Base-by-base conservation (phyloP, 2,797 vertebrate genomes). In the Pseudochromis fuscus region DNA sequence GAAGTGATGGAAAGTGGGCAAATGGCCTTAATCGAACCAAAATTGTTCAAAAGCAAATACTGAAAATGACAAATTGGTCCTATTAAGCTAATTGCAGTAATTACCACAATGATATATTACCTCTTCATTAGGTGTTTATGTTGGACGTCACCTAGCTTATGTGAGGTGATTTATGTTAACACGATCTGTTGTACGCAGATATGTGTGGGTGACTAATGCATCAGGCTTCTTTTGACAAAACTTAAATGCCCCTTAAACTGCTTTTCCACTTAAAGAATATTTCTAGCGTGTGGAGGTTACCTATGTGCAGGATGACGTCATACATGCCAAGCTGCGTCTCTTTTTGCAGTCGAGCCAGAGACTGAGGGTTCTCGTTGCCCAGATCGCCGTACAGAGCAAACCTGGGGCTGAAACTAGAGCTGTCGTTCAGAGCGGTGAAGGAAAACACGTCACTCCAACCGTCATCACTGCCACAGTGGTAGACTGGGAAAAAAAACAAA, bases 301-400 rank as follows among this genome's bases (percentile, higher is more conserved):
- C 96, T 65, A 97, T 94, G 79, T 96, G 96, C 44, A 97, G 91
- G 69, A 97, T 89, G 35, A 67, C 91, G 0, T 97, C 95, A 8
- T 95, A 97, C 95, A 95, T 93, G 75, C 93, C 92, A n/a, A 90
- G 80, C 87, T 95, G 95, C 0, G 95, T 94, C 64, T 97, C 96
- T 67, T 94, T 95, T 83, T 93, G 95, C 58, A 97, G 92, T 12
- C 95, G 88, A n/a, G 95, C 94, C 51, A 97, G 89, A 42, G 96
- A 96, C 87, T 95, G 96, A 0, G 96, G 93, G 84, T 97, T 97
- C 66, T 95, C 94, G 5, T 96, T 94, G 11, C 96, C 96, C 89
- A 97, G 75, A 79, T 97, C 96, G 4, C 96, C 96, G 24, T 94
- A 97, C 19, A 97, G 75, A 27, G 94, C 96, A 57, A 97, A 94